Percentiles rank a stretch among this genome's conserved stretches.
These are phyloP conservation scores for Phania funesta DNA, from an alignment of 2,888 invertebrate species.

Conservation along the genomic window DNA sequence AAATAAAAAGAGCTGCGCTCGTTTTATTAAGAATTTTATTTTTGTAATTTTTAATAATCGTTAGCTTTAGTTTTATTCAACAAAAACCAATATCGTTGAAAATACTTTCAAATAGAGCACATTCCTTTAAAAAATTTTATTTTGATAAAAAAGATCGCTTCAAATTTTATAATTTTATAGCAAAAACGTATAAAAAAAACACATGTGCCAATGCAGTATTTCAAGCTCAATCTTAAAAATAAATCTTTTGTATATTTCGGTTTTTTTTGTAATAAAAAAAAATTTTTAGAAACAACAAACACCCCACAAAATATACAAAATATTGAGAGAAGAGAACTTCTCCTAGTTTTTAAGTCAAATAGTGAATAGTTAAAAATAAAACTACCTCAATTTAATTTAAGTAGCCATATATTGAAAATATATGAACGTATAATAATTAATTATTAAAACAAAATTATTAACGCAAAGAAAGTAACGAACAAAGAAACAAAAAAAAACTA, in stretches of 20 bases:
- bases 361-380: constrained; percentile 34
- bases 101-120: constrained; percentile 57
- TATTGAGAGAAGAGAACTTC: neutral
- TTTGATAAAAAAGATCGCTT: constrained; percentile 2
- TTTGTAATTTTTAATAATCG: constrained; percentile 12
- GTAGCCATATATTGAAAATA: constrained; percentile 49
- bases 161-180: constrained; percentile 4
- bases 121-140: constrained; percentile 49
- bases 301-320: constrained; percentile 3
- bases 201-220: constrained; percentile 67
- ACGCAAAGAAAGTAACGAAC: constrained; percentile 1
- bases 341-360: constrained; percentile 24
- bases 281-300: neutral
- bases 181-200: constrained; percentile 11
- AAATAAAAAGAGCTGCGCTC: constrained; percentile 62
- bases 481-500: too few relatives aligned
- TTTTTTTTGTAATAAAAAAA: constrained; percentile 33
- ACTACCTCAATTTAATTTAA: constrained; percentile 65
- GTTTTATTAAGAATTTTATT: constrained; percentile 47
- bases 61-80: constrained; percentile 31
- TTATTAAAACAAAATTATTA: neutral
- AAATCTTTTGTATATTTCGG: constrained; percentile 34
- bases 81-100: constrained; percentile 41
- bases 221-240: constrained; percentile 25
- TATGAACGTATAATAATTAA: neutral